These are phyloP conservation scores for Pogonocichla stellata DNA, from an alignment of 2,113 vertebrate genomes.

Conservation along the genomic window DNA sequence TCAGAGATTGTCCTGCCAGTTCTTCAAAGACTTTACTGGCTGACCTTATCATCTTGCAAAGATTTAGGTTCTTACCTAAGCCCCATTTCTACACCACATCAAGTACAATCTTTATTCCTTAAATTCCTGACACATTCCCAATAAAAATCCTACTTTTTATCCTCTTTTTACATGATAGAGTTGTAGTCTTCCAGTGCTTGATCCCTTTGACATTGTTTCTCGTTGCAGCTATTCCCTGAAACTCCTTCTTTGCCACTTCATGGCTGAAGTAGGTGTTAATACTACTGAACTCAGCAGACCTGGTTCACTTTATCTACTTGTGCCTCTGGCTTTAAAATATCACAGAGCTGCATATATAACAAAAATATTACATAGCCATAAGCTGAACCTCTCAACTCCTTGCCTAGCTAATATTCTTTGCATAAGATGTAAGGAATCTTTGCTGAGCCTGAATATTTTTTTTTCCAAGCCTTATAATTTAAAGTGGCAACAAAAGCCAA, in stretches of 20 bases:
- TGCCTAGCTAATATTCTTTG: background rate
- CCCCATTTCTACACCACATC: background rate
- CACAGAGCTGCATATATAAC: background rate
- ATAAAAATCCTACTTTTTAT: background rate
- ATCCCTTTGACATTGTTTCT: background rate
- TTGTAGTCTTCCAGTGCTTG: background rate
- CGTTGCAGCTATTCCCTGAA: background rate
- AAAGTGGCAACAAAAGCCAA: background rate
- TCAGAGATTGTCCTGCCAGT: background rate
- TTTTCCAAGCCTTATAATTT: background rate
- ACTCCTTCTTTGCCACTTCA: background rate
- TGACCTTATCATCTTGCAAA: background rate
- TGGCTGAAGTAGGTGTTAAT: background rate
- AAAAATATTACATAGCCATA: background rate
- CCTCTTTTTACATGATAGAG: background rate
- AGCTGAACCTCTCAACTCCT: background rate
- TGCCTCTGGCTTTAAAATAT: background rate
- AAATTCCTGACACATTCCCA: background rate
- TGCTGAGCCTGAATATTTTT: background rate
- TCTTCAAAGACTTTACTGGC: background rate
- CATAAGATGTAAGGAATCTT: background rate
- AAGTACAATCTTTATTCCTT: background rate
- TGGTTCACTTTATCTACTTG: background rate
- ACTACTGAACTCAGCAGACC: background rate
- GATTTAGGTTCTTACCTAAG: background rate